phyloP scores from a whole-genome alignment of 2,888 invertebrate genomes.

The Harpagoxenus sublaevis region DNA sequence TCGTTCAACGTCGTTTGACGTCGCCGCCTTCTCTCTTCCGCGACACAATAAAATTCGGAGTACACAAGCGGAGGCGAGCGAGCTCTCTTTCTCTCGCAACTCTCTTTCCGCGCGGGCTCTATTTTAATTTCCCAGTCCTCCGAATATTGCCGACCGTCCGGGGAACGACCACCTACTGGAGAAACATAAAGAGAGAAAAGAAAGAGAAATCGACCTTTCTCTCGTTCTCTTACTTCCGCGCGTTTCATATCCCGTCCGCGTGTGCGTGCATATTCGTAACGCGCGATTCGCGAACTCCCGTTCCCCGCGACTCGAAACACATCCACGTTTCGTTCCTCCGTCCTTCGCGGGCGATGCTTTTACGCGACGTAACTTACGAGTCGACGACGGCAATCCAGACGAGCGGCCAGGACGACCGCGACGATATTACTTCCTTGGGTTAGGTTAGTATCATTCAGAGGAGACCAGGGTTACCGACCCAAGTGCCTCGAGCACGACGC shows the following conservation, averaged over 20 bases:
- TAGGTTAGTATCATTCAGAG: conserved; percentile 77
- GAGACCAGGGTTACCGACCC: conserved; percentile 77
- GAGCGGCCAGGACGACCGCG: conserved; percentile 64
- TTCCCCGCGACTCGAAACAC: conserved; percentile 54
- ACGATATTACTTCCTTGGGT: conserved; percentile 79
- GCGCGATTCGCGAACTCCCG: conserved; percentile 19
- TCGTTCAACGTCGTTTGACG: conserved; percentile 74
- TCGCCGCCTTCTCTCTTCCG: conserved; percentile 38
- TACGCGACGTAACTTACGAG: conserved; percentile 79
- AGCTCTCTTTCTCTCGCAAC: conserved; percentile 62
- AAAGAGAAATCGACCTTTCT: conserved; percentile 28
- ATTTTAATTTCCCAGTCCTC: conserved; percentile 74
- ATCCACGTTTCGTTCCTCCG: conserved; percentile 66
- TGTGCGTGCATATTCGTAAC: conserved; percentile 18
- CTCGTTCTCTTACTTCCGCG: conserved; percentile 11
- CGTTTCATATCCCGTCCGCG: conserved; percentile 33
- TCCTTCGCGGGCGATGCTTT: conserved; percentile 76
- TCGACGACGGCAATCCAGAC: conserved; percentile 73
- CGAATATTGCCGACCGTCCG: conserved; percentile 55
- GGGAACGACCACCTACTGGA: conserved; percentile 67
- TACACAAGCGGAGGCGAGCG: conserved; percentile 40
- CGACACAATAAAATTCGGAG: conserved; percentile 72
- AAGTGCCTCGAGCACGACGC: conserved; percentile 68
- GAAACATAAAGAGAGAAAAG: conserved; percentile 57
- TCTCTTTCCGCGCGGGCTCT: conserved; percentile 69